Percentiles rank a stretch among this genome's conserved stretches.
phyloP scores from a whole-genome alignment of 2,797 vertebrate genomes.

The Loriculus beryllinus region DNA sequence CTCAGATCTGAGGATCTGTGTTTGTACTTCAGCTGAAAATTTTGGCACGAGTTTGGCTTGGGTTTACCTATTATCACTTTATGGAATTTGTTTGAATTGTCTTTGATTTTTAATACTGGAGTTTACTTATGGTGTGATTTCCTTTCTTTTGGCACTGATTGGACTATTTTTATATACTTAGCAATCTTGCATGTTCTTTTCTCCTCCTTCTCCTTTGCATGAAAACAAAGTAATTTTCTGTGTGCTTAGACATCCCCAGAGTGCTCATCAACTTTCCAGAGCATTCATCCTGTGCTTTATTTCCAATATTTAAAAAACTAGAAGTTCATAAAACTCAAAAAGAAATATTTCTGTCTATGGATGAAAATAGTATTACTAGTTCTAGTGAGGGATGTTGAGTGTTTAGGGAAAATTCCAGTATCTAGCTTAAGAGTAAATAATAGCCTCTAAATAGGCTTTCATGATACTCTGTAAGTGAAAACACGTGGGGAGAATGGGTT shows the following conservation, averaged over 20 bases:
- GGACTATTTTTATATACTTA: not conserved
- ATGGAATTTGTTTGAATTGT: not conserved
- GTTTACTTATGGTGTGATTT: not conserved
- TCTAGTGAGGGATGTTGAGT: not conserved
- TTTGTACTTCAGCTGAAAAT: not conserved
- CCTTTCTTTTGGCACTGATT: not conserved
- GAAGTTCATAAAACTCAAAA: not conserved
- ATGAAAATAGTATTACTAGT: not conserved
- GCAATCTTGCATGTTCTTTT: not conserved
- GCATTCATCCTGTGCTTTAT: not conserved
- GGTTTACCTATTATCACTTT: not conserved
- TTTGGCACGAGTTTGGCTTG: not conserved
- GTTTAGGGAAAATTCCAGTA: not conserved
- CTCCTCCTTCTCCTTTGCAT: not conserved
- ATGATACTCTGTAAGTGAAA: not conserved
- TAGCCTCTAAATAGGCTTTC: not conserved
- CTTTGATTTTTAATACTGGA: not conserved
- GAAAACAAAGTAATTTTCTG: not conserved
- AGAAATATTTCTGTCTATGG: not conserved
- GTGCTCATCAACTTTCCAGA: not conserved
- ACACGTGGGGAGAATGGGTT: not conserved
- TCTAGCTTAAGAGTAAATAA: slow-evolving; percentile 1
- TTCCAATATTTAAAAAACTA: not conserved
- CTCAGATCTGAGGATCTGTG: not conserved
- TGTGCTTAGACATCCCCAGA: not conserved